phyloP scores from a whole-genome alignment of 2,113 vertebrate species.

The Phocoena phocoena region DNA sequence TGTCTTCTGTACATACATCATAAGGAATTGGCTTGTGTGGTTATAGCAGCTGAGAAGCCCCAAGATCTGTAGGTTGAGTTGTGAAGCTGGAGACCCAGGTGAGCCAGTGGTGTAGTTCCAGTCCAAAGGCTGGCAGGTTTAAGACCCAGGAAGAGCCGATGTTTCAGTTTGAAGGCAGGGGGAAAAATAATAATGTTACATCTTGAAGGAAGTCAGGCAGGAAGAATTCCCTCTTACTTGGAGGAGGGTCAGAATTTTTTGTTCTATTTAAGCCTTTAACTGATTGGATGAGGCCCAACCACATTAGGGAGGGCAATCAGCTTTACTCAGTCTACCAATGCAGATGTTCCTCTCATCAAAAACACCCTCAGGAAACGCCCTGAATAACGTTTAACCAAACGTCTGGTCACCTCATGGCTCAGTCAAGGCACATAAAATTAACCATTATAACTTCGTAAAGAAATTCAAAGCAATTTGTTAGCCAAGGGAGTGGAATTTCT shows the following conservation, averaged over 20 bases:
- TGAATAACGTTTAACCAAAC: constrained; percentile 3
- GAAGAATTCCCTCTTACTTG: background rate
- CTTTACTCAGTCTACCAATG: background rate
- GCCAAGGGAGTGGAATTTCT: background rate
- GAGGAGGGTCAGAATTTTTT: background rate
- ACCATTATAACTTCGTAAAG: background rate
- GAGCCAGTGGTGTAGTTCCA: background rate
- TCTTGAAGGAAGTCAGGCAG: background rate
- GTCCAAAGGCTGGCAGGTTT: background rate
- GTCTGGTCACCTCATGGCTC: background rate
- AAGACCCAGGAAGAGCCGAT: background rate
- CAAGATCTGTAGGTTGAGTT: background rate
- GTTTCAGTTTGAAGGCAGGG: background rate
- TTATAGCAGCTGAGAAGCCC: background rate
- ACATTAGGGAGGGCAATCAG: background rate
- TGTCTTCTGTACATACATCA: no score
- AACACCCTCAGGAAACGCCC: background rate
- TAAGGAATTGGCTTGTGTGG: background rate
- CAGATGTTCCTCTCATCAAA: background rate
- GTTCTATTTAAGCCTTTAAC: background rate
- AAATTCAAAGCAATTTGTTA: constrained; percentile 18
- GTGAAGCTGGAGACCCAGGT: background rate
- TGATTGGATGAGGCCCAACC: background rate
- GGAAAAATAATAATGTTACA: background rate
- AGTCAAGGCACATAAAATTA: constrained; percentile 7